Evolutionary conservation across 1,140 invertebrate genomes (phyloP).

Genomic region (Rhyacophila brunnea): DNA sequence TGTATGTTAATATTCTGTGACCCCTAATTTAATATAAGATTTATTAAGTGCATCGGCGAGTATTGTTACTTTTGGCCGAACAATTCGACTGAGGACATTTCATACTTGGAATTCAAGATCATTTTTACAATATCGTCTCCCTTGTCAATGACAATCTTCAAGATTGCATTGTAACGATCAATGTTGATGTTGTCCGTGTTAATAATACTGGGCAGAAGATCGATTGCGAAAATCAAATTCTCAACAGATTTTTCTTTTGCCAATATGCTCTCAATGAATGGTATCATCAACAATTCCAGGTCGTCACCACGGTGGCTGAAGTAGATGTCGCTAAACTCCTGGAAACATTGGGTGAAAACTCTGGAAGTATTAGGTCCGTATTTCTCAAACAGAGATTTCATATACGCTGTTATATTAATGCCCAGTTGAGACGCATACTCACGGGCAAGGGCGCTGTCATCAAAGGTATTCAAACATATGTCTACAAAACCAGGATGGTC

Average conservation of each 20-base stretch:
- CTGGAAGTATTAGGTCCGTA: neutral
- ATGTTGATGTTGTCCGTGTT: neutral
- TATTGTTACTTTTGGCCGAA: neutral
- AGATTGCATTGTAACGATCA: neutral
- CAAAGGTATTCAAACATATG: neutral
- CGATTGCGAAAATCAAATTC: conserved; percentile 8
- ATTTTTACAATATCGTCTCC: conserved; percentile 4
- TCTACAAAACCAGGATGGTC: neutral
- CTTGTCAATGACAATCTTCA: neutral
- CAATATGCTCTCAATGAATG: conserved; percentile 1
- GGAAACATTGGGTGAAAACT: neutral
- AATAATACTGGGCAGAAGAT: neutral
- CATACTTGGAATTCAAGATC: neutral
- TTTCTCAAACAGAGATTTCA: neutral
- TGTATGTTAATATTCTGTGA: too few relatives aligned
- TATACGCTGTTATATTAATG: neutral
- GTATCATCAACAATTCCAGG: neutral
- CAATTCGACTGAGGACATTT: conserved; percentile 3
- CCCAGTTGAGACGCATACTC: neutral
- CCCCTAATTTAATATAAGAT: too few relatives aligned
- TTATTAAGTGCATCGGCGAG: too few relatives aligned
- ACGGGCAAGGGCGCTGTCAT: neutral
- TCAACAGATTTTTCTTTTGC: neutral
- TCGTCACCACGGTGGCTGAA: neutral
- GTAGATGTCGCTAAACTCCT: neutral